Evolutionary conservation across 37 sponge, comb jelly and placozoan genomes (phyloP).

Genomic region (Petrosia ficiformis): DNA sequence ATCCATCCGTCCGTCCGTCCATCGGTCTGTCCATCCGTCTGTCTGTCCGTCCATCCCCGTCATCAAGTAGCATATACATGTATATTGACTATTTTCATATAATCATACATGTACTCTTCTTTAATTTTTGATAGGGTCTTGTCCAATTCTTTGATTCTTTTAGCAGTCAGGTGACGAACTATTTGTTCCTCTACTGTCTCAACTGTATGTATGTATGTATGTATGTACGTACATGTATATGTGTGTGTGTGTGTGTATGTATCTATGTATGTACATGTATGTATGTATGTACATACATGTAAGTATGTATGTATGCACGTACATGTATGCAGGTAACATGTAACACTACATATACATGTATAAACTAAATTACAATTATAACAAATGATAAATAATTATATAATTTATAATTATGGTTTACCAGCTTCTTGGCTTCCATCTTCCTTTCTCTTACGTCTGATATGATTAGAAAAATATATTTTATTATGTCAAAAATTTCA

Average conservation of each 20-base stretch:
- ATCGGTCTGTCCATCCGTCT: too few relatives aligned
- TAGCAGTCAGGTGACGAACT: slow-evolving; percentile 74
- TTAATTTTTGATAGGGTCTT: slow-evolving; percentile 29
- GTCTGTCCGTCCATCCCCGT: too few relatives aligned
- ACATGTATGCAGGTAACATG: too few relatives aligned
- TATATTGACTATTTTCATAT: slow-evolving; percentile 5
- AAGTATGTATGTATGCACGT: too few relatives aligned
- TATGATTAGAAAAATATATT: not conserved
- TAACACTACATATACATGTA: too few relatives aligned
- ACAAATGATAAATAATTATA: not conserved
- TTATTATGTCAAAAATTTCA: not conserved
- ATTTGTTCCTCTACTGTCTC: slow-evolving; percentile 85
- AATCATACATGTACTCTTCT: slow-evolving; percentile 58
- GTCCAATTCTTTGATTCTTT: slow-evolving; percentile 75
- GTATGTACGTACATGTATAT: too few relatives aligned
- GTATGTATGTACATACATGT: too few relatives aligned
- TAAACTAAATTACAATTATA: too few relatives aligned
- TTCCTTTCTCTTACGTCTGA: slow-evolving; percentile 44
- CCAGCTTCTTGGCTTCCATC: slow-evolving; percentile 34
- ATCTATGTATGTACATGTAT: too few relatives aligned
- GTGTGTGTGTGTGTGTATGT: too few relatives aligned
- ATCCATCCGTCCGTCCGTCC: too few relatives aligned
- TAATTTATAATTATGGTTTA: not conserved
- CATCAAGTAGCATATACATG: slow-evolving; percentile 9
- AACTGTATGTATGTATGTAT: too few relatives aligned